phyloP scores from a whole-genome alignment of 2,797 vertebrate genomes.

The Sitta carolinensis region DNA sequence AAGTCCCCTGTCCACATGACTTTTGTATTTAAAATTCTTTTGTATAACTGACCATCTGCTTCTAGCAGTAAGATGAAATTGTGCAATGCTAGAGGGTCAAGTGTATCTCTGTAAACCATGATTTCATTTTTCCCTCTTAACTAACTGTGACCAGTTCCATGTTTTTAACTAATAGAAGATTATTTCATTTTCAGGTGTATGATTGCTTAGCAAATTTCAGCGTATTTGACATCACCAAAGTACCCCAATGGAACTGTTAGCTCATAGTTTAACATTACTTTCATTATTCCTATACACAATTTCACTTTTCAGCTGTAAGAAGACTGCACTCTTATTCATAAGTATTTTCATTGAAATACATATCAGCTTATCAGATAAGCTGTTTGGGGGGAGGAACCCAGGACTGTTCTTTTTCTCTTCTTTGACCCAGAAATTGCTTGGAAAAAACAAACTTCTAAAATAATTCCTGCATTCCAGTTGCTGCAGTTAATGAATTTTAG shows the following conservation, averaged over 20 bases:
- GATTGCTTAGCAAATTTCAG: not conserved
- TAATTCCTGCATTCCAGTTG: not conserved
- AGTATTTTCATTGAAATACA: not conserved
- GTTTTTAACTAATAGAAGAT: not conserved
- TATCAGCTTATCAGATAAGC: not conserved
- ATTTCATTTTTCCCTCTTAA: not conserved
- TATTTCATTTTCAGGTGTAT: not conserved
- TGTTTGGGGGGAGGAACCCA: not conserved
- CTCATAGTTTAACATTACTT: not conserved
- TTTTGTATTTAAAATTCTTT: not conserved
- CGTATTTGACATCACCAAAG: accelerated
- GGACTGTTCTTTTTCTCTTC: not conserved
- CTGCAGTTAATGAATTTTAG: not conserved
- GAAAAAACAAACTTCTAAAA: not conserved
- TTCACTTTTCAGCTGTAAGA: not conserved
- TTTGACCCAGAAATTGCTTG: not conserved
- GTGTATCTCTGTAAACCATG: not conserved
- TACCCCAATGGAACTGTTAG: not conserved
- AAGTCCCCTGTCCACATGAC: not conserved
- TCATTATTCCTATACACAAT: not conserved
- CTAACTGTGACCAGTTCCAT: not conserved
- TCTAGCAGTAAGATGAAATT: not conserved
- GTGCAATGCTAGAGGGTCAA: not conserved
- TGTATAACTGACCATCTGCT: not conserved
- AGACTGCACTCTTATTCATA: not conserved